Evolutionary conservation across 2,888 invertebrate genomes (phyloP).

Genomic region (Ochlodes sylvanus): DNA sequence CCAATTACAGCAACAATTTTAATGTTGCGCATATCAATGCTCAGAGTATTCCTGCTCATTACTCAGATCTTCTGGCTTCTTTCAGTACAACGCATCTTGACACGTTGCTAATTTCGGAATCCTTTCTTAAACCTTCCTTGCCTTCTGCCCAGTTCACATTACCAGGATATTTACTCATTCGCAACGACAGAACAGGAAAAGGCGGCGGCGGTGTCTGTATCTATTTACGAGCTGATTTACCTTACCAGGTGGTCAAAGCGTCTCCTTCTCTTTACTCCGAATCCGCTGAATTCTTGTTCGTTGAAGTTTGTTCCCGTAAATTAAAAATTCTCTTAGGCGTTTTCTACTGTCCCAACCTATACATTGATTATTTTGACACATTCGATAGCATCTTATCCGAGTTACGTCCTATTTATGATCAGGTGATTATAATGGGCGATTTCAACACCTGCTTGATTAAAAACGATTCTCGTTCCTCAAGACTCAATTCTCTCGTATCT

Average conservation of each 20-base stretch:
- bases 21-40: background rate
- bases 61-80: background rate
- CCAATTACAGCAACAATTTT: background rate
- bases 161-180: slow-evolving; percentile 1
- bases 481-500: background rate
- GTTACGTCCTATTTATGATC: background rate
- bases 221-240: background rate
- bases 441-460: background rate
- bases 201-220: background rate
- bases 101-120: slow-evolving; percentile 6
- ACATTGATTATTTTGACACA: background rate
- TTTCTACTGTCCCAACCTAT: background rate
- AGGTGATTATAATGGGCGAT: background rate
- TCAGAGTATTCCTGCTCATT: background rate
- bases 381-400: background rate
- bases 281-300: background rate
- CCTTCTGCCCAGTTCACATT: slow-evolving; percentile 4
- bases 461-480: background rate
- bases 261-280: slow-evolving; percentile 9
- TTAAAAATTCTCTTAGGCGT: background rate
- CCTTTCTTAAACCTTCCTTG: background rate
- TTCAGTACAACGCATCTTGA: background rate
- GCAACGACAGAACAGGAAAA: slow-evolving; percentile 5
- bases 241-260: background rate
- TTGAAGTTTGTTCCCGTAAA: background rate